Conservation (phyloP, 2,797 vertebrate species). For the Ceryle rudis region DNA sequence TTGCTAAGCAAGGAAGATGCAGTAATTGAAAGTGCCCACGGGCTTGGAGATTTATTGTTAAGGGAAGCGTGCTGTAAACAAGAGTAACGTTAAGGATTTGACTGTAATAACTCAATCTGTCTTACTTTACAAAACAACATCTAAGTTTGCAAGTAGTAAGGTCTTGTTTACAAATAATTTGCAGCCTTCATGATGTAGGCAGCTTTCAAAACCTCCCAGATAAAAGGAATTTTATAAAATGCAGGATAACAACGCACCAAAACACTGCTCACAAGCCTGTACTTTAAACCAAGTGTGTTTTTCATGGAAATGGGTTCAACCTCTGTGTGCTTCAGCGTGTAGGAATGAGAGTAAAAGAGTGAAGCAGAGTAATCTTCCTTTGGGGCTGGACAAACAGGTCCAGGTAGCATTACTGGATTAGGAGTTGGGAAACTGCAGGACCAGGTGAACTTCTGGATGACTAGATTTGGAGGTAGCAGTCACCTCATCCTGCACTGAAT, state of each 20-base stretch:
- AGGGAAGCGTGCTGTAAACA: constrained; percentile 52
- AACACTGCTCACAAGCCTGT: neutral
- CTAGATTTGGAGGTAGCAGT: neutral
- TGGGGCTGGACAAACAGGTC: neutral
- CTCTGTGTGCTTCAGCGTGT: neutral
- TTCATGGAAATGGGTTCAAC: neutral
- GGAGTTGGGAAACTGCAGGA: neutral
- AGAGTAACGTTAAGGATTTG: constrained; percentile 47
- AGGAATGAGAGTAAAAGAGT: neutral
- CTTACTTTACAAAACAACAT: constrained; percentile 9
- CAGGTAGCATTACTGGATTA: neutral
- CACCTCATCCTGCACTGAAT: neutral
- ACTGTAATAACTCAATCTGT: constrained; percentile 61
- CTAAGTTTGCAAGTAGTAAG: neutral
- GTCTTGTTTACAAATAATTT: constrained; percentile 62
- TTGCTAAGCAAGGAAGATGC: constrained; percentile 31
- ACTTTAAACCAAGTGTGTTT: neutral
- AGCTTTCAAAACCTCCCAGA: neutral
- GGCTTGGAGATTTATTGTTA: constrained; percentile 64
- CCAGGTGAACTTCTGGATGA: neutral
- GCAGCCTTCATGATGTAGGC: neutral
- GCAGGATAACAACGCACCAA: neutral
- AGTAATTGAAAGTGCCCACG: constrained; percentile 68
- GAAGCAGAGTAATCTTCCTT: neutral
- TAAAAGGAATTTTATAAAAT: neutral